Conservation (phyloP, 2,888 invertebrate species). For the Nemurella pictetii region DNA sequence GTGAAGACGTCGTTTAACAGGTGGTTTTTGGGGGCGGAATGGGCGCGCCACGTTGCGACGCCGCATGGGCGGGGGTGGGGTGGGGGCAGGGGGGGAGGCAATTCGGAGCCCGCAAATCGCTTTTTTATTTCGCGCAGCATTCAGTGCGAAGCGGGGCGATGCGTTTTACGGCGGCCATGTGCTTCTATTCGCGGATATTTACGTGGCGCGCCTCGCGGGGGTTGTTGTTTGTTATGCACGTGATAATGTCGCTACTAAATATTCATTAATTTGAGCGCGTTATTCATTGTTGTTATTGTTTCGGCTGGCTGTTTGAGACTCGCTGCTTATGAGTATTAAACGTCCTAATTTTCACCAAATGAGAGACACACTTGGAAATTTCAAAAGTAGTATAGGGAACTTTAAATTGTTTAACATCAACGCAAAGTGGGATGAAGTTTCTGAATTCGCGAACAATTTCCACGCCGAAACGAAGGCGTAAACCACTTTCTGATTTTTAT, state of each 20-base stretch:
- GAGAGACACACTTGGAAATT: not conserved
- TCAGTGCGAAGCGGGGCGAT: not conserved
- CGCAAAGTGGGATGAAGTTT: not conserved
- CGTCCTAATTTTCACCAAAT: not conserved
- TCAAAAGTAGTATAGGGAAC: not conserved
- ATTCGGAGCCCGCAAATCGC: not conserved
- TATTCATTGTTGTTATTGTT: not conserved
- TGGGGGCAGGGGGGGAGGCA: too few relatives aligned
- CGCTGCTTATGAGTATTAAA: not conserved
- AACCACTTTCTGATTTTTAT: not conserved
- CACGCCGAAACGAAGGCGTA: not conserved
- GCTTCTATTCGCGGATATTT: not conserved
- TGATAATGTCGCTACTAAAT: not conserved
- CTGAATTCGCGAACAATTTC: not conserved
- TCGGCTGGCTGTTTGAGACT: not conserved
- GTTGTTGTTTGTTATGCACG: not conserved
- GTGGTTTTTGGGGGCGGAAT: not conserved
- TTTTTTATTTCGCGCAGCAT: not conserved
- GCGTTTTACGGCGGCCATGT: not conserved
- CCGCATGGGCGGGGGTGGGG: too few relatives aligned
- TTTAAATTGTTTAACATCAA: not conserved
- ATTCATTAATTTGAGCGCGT: not conserved
- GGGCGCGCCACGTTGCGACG: not conserved
- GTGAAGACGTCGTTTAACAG: not conserved
- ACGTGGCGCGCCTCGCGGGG: not conserved